Evolutionary conservation across 2,888 invertebrate species (phyloP).

Genomic region (Xiphydria camelus): DNA sequence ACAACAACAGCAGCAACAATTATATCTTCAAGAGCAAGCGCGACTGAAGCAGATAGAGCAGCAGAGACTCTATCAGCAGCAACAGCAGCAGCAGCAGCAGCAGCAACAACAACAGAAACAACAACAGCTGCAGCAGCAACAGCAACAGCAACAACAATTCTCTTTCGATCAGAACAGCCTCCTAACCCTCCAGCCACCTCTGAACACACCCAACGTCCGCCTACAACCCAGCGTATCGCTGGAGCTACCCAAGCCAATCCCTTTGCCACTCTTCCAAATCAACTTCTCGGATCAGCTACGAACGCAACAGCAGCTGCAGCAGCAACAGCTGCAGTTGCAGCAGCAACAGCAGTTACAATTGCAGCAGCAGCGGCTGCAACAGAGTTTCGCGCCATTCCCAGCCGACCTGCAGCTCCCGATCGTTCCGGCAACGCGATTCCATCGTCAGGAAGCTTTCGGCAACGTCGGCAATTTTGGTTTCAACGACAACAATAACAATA

Average conservation of each 20-base stretch:
- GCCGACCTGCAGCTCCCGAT: constrained; percentile 48
- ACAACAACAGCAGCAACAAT: constrained; percentile 49
- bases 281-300: constrained; percentile 36
- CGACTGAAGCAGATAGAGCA: constrained; percentile 52
- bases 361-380: constrained; percentile 49
- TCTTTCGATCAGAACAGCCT: constrained; percentile 36
- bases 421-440: constrained; percentile 52
- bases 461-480: constrained; percentile 67
- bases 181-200: constrained; percentile 32
- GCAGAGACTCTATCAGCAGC: constrained; percentile 55
- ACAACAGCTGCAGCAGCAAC: constrained; percentile 30
- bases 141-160: constrained; percentile 30
- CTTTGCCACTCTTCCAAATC: constrained; percentile 39
- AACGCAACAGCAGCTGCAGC: constrained; percentile 30
- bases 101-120: constrained; percentile 29
- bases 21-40: constrained; percentile 42
- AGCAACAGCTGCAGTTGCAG: constrained; percentile 26
- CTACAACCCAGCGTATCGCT: constrained; percentile 49
- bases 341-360: constrained; percentile 43
- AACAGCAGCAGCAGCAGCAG: constrained; percentile 35
- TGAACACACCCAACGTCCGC: constrained; percentile 35
- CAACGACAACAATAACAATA: constrained; percentile 47
- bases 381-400: constrained; percentile 40
- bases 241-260: constrained; percentile 42
- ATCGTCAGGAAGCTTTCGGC: constrained; percentile 54